Evolutionary conservation across 2,113 vertebrate genomes (phyloP), one percentile per base, ranked within the genome.

Genomic region (Pseudorectes ferrugineus): DNA sequence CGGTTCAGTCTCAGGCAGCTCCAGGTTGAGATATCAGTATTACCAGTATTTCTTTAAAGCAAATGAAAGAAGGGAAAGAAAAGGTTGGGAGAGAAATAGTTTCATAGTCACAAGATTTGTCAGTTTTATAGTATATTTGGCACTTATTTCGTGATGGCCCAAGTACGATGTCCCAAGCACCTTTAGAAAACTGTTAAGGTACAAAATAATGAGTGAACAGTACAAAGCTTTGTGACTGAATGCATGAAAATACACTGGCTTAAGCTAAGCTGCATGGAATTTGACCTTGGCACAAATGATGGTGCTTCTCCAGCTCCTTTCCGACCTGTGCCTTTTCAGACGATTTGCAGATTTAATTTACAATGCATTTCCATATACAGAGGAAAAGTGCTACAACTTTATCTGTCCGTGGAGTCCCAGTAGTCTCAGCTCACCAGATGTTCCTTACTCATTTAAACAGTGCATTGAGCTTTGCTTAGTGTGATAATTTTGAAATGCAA

Each of bases 401-500:
- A 95, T 96, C 81, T 88, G 79, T 88, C 92, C 75, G 0, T 38
- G 67, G 85, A 96, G 88, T 95, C 67, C 71, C 92, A 95, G 88
- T 59, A 67, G 75, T 89, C 86, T 94, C 89, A 82, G 63, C 74
- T 95, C 91, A 95, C 95, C 97, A 97, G 94, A 90, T 93, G 86
- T 96, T 96, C 94, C 93, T 84, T 36, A 19, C 59, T 87, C 91
- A 74, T 79, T 91, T 97, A 78, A 97, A 61, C 54, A 57, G 89
- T 70, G 88, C 55, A 62, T 17, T 94, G 88, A 92, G 81, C 85
- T 91, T 95, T 96, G 93, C 77, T 91, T 45, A 58, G 87, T 70
- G 49, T 70, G 93, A 84, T 95, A 92, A 95, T 96, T 93, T 93
- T 95, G 93, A 93, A 95, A 87, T n/a, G 70, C 31, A 77, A 84